A percentile compares a stretch with the other conserved stretches of the same genome.
Evolutionary conservation across 2,113 vertebrate species (phyloP).

Genomic region (Chascanopsetta lugubris): DNA sequence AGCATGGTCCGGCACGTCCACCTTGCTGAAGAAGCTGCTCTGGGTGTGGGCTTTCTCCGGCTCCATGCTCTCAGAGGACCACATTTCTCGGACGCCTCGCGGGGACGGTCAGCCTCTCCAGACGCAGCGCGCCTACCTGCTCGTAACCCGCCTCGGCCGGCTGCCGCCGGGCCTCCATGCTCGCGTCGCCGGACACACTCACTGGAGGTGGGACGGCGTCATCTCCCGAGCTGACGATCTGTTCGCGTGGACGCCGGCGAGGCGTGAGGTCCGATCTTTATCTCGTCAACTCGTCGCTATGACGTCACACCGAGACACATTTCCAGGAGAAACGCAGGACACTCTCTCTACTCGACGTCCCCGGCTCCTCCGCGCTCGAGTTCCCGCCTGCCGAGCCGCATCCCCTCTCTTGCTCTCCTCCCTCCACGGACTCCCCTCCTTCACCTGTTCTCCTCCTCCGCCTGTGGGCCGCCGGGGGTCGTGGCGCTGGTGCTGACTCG

Average conservation of each 20-base stretch:
- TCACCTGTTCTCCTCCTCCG: slow-evolving; percentile 13
- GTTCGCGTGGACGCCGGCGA: too few relatives aligned
- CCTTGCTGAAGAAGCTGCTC: slow-evolving; percentile 76
- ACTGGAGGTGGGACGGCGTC: background rate
- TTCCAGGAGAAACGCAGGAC: too few relatives aligned
- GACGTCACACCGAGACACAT: too few relatives aligned
- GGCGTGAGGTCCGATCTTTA: too few relatives aligned
- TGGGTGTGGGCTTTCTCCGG: slow-evolving; percentile 74
- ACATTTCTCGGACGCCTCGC: slow-evolving; percentile 56
- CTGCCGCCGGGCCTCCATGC: slow-evolving; percentile 26
- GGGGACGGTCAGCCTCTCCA: slow-evolving; percentile 27
- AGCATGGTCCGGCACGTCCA: slow-evolving; percentile 87
- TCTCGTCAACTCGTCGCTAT: too few relatives aligned
- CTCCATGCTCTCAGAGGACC: slow-evolving; percentile 74
- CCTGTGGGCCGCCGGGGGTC: slow-evolving; percentile 3
- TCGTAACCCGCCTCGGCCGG: slow-evolving; percentile 25
- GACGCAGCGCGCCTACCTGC: slow-evolving; percentile 1
- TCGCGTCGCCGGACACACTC: slow-evolving; percentile 5
- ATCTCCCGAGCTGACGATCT: background rate
- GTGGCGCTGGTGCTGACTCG: slow-evolving; percentile 12
- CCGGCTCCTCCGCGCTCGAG: background rate
- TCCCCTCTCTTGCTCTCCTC: slow-evolving; percentile 12
- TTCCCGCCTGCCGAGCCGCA: slow-evolving; percentile 8
- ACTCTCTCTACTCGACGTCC: too few relatives aligned
- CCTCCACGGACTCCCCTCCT: slow-evolving; percentile 14